Base-by-base conservation (phyloP, 2,797 vertebrate species). In the Myotis findleyi region DNA sequence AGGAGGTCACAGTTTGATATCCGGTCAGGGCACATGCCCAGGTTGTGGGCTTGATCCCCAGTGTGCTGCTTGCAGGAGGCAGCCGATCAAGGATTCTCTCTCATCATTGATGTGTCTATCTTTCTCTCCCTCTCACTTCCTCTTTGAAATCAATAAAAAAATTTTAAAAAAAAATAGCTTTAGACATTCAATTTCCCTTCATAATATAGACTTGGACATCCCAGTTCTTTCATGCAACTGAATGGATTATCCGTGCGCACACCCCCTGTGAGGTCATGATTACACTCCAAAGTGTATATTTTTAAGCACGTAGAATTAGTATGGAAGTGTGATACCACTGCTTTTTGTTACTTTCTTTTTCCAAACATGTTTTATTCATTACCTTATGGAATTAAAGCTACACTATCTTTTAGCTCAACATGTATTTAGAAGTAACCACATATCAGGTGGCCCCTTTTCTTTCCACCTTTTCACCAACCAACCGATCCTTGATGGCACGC, bases 401-500 rank as follows among this genome's bases (percentile, higher is more conserved):
- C 55, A 27, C 25, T 93, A 47, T 94, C 86, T 96, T 97, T 92
- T 16, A 95, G 91, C 96, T 93, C 96, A 97, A 97, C 75, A 96
- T 88, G 93, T 79, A 97, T 72, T 82, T 80, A 93, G 81, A 91
- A 97, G 87, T 87, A 96, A 88, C 30, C 0, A 66, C 95, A 89
- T 49, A 79, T 41, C 36, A 96, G 96, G 94, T 95, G 94, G 96
- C 92, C 95, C 96, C 95, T 96, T 95, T 95, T 94, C 97, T 97
- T 97, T 83, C 86, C 86, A 85, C 89, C 87, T 95, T 91, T 93
- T 84, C 14, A 77, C 92, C 96, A 83, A 72, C 96, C 89, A 96
- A 95, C 96, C 89, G 95, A 95, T 91, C 84, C 95, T 91, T 62
- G 95, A 94, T 71, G 41, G 97, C 94, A 97, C 0, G 3, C 87